Evolutionary conservation across 2,888 invertebrate species (phyloP).

Genomic region (Sepiola atlantica): DNA sequence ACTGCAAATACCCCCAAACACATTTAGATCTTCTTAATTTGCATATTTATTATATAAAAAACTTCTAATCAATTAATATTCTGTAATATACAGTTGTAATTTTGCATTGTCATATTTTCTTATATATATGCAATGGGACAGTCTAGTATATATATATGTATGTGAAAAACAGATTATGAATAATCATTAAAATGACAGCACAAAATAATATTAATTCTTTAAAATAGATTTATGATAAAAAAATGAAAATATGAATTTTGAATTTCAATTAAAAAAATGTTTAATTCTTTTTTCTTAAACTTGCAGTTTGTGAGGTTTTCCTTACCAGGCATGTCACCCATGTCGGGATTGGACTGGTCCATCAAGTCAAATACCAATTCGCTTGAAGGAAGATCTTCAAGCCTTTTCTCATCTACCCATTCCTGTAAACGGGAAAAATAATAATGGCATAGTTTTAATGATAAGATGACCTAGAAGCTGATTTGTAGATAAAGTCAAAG

Average conservation of each 20-base stretch:
- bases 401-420: slow-evolving; percentile 38
- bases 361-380: slow-evolving; percentile 38
- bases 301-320: neutral
- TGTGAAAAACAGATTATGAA: neutral
- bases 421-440: neutral
- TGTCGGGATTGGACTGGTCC: slow-evolving; percentile 42
- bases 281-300: neutral
- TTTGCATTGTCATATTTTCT: too few relatives aligned
- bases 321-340: slow-evolving; percentile 1
- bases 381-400: slow-evolving; percentile 40
- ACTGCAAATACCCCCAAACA: too few relatives aligned
- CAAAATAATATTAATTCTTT: neutral
- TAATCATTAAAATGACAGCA: neutral
- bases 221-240: neutral
- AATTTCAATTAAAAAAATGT: neutral
- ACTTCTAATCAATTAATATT: too few relatives aligned
- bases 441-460: neutral
- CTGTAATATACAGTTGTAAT: too few relatives aligned
- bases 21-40: too few relatives aligned
- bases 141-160: too few relatives aligned
- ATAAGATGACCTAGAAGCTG: too few relatives aligned
- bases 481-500: too few relatives aligned
- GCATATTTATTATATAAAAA: too few relatives aligned
- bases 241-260: neutral
- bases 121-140: too few relatives aligned